These are phyloP conservation scores for Pseudococcus jackbeardsleyi DNA, from an alignment of 2,888 invertebrate genomes.

Conservation along the genomic window DNA sequence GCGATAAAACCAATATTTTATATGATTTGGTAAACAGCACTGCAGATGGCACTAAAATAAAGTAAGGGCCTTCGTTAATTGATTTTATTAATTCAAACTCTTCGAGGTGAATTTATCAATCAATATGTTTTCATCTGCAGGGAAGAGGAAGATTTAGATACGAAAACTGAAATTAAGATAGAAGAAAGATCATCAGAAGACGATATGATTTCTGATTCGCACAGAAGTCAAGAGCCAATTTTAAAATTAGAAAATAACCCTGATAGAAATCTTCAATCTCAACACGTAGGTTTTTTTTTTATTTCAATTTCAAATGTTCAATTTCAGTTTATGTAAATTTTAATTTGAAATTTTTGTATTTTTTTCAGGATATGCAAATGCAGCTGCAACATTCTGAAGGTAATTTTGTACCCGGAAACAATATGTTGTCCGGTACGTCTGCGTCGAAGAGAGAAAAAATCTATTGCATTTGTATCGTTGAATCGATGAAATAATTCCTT, in stretches of 20 bases:
- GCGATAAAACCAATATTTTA: conserved; percentile 86
- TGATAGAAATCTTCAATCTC: conserved; percentile 1
- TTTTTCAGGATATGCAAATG: conserved; percentile 42
- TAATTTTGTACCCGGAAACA: neutral
- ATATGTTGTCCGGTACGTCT: neutral
- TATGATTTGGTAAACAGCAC: conserved; percentile 77
- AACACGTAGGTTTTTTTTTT: conserved; percentile 28
- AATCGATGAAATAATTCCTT: neutral
- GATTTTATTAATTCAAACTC: neutral
- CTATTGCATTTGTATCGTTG: neutral
- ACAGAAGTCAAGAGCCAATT: neutral
- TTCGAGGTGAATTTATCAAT: neutral
- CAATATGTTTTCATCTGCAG: neutral
- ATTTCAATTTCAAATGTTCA: neutral
- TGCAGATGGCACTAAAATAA: conserved; percentile 58
- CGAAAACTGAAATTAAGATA: conserved; percentile 17
- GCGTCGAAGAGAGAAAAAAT: neutral
- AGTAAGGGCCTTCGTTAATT: neutral
- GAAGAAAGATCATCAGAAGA: conserved; percentile 14
- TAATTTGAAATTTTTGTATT: neutral
- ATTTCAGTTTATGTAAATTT: neutral
- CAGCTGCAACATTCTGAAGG: neutral
- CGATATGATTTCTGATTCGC: neutral
- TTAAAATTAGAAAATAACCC: conserved; percentile 53
- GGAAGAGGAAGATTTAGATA: conserved; percentile 59